Evolutionary conservation across 2,113 vertebrate genomes (phyloP), one percentile per base, ranked within the genome.

Genomic region (Ceyx margarethae): DNA sequence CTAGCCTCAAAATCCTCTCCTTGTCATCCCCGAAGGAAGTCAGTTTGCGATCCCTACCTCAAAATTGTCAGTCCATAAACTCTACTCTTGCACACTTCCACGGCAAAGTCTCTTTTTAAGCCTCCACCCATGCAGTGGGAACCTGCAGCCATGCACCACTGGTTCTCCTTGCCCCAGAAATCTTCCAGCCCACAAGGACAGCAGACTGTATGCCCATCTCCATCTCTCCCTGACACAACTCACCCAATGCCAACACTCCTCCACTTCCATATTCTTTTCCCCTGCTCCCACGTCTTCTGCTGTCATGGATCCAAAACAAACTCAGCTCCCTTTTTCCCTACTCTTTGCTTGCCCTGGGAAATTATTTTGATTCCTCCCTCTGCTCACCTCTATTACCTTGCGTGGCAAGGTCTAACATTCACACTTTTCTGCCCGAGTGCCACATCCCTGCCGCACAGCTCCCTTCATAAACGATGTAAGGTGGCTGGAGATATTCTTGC

Each of bases 11-110:
- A 50, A 69, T 26, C 17, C 33, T 67, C 50, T 40, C 60, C 60
- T 48, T 2, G 6, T 25, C 81, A 61, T 20, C 22, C 9, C 28
- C 0, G 0, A 12, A 51, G 14, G 16, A 67, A 23, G 13, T 13
- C 65, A 74, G 65, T 20, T 21, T 22, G 76, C 3, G 3, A 37
- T 22, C 50, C 20, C 73, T 54, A 37, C 62, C 57, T 78, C 45
- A 21, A 65, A 85, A 64, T 45, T 0, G 3, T 15, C 22, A 60
- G 37, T 14, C 74, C 45, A 4, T 43, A 53, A 86, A 87, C 21
- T 65, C 56, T 40, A 48, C 28, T 53, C 33, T 37, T 28, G 46
- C 58, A 50, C 62, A 50, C 62, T 87, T 82, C 25, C 62, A 75
- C 33, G 50, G 71, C 54, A 14, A 50, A 73, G 72, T 25, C 35